phyloP scores from a whole-genome alignment of 2,797 vertebrate genomes.

The Characodon lateralis region DNA sequence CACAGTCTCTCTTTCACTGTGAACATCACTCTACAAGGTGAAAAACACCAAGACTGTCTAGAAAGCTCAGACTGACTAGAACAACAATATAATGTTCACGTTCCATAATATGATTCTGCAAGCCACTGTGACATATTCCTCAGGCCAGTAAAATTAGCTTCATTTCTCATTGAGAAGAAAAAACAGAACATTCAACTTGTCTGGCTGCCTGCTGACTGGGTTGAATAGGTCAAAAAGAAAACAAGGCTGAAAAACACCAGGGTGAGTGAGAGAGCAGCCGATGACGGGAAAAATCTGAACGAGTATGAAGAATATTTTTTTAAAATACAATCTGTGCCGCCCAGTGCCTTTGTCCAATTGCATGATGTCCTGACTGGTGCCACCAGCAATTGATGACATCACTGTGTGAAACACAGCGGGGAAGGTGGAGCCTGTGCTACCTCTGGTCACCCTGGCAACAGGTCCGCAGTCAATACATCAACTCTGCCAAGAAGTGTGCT shows the following conservation, averaged over 20 bases:
- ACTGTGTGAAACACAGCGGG: slow-evolving; percentile 64
- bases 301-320: slow-evolving; percentile 20
- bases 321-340: slow-evolving; percentile 48
- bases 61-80: background rate
- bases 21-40: background rate
- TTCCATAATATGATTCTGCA: background rate
- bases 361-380: slow-evolving; percentile 53
- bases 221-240: slow-evolving; percentile 57
- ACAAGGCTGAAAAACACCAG: slow-evolving; percentile 35
- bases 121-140: slow-evolving; percentile 16
- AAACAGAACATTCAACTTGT: slow-evolving; percentile 40
- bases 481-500: slow-evolving; percentile 38
- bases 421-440: slow-evolving; percentile 56
- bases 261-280: slow-evolving; percentile 48
- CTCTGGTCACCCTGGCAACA: slow-evolving; percentile 78
- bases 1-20: background rate
- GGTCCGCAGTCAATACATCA: slow-evolving; percentile 58
- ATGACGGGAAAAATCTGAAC: slow-evolving; percentile 46
- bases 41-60: background rate
- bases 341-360: slow-evolving; percentile 71
- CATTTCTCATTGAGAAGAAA: slow-evolving; percentile 39
- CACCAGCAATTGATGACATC: slow-evolving; percentile 74
- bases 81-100: background rate
- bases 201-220: slow-evolving; percentile 44
- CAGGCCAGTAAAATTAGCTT: slow-evolving; percentile 43